phyloP scores from a whole-genome alignment of 1,140 invertebrate genomes.

The Scaptomyza montana region DNA sequence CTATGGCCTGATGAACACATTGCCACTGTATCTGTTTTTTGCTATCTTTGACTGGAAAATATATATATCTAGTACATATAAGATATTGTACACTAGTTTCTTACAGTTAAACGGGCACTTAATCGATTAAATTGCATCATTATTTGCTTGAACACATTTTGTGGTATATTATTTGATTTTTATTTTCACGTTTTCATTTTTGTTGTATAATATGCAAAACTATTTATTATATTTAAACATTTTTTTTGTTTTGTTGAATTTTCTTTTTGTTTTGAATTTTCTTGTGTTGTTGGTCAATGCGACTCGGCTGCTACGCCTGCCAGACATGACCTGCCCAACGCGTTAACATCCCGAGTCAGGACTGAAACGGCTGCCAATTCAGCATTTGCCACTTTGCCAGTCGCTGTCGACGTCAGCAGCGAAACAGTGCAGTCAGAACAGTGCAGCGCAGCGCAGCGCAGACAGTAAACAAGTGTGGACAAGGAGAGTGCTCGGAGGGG shows the following conservation, averaged over 20 bases:
- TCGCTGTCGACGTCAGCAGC: slow-evolving; percentile 23
- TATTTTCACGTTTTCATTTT: not conserved
- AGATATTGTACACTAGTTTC: slow-evolving; percentile 16
- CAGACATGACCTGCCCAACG: slow-evolving; percentile 84
- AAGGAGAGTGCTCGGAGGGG: not conserved
- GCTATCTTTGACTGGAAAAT: slow-evolving; percentile 23
- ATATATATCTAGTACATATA: slow-evolving; percentile 41
- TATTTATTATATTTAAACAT: slow-evolving; percentile 10
- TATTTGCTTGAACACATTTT: slow-evolving; percentile 47
- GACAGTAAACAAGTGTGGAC: slow-evolving; percentile 64
- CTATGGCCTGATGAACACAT: slow-evolving; percentile 77
- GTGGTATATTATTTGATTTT: slow-evolving; percentile 33
- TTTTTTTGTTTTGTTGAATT: slow-evolving; percentile 25
- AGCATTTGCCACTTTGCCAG: slow-evolving; percentile 39
- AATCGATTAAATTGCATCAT: slow-evolving; percentile 26
- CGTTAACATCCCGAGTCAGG: slow-evolving; percentile 84
- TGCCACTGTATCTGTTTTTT: slow-evolving; percentile 31
- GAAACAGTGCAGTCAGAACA: not conserved
- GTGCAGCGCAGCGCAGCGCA: slow-evolving; percentile 34
- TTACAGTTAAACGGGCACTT: slow-evolving; percentile 41
- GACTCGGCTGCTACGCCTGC: slow-evolving; percentile 64
- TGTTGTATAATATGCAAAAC: slow-evolving; percentile 23
- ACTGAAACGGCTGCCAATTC: slow-evolving; percentile 73
- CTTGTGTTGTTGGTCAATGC: slow-evolving; percentile 61
- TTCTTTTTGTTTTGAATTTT: slow-evolving; percentile 27